Evolutionary conservation across 1,140 invertebrate genomes (phyloP), one percentile per base, ranked within the genome.

Genomic region (Trichogramma pretiosum): DNA sequence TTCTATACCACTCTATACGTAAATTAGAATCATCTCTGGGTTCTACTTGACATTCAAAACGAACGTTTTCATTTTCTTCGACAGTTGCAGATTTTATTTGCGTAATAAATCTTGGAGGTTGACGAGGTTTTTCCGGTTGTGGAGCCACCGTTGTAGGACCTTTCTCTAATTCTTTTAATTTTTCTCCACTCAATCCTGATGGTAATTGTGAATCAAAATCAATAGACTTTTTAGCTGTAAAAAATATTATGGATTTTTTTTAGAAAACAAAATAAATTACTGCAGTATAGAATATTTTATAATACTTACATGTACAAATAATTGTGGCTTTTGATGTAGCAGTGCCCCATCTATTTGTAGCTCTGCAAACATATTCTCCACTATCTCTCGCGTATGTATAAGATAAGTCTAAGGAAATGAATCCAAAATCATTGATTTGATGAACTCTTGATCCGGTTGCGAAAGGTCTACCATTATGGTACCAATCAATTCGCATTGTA

Each of bases 21-120:
- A 98, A 74, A 50, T 85, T 92, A 1, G 93, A 84, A 78, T 99
- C 95, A 55, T 89, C 88, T 68, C 93, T 89, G 1, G 95, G 96
- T 63, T 94, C 87, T 4, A 99, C 86, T 46, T 85, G 81, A 59
- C 92, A 96, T 68, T 98, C 93, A 62, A 99, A 98, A 43, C 91
- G 83, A 1, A 94, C 84, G 1, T 86, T 81, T 70, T 98, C 91
- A 9, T 87, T 86, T 73, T 96, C 92, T 58, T 86, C 85, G 3
- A 89, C 78, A 3, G 83, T 85, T 13, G 80, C 75, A 9, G 85
- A 88, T 61, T 84, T 74, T 52, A 89, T 89, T 61, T 89, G 88
- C 3, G 87, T 88, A 14, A 89, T 80, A 61, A 93, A 94, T 63
- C 82, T 84, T 8, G 90, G 89, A 42, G 89, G 85, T 55, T 78